A percentile compares a stretch with the other conserved stretches of the same genome.
Evolutionary conservation across 1,140 invertebrate genomes (phyloP).

Genomic region (Drosophila watanabei): DNA sequence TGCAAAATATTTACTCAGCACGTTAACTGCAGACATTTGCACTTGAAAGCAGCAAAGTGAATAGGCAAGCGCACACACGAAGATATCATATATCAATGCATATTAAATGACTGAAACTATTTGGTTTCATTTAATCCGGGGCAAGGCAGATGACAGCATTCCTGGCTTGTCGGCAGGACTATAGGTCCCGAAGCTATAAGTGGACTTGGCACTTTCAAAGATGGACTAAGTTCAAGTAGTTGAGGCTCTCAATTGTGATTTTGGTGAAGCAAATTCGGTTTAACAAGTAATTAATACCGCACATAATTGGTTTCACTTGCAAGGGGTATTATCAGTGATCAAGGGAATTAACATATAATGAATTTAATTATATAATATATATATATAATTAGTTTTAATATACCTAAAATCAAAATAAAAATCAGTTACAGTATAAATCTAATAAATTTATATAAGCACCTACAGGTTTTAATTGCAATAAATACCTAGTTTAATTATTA

Average conservation of each 20-base stretch:
- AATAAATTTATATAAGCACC: background rate
- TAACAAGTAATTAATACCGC: background rate
- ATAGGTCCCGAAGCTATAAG: background rate
- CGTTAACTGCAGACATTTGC: conserved; percentile 60
- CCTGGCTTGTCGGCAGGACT: background rate
- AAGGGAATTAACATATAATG: background rate
- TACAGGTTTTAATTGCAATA: background rate
- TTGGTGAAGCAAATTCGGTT: background rate
- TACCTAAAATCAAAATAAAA: background rate
- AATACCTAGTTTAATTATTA: background rate
- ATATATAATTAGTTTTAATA: background rate
- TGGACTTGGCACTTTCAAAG: background rate
- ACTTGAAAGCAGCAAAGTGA: conserved; percentile 43
- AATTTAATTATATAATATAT: background rate
- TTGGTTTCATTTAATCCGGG: conserved; percentile 38
- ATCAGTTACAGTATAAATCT: background rate
- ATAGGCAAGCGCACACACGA: conserved; percentile 18
- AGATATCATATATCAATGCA: conserved; percentile 27
- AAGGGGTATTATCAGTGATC: background rate
- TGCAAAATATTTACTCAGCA: conserved; percentile 58
- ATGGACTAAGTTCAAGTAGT: background rate
- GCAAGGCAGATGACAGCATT: background rate
- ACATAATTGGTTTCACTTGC: background rate
- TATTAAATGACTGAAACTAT: conserved; percentile 33
- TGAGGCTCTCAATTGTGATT: background rate